Conservation (phyloP, 2,888 invertebrate species). For the Epinotia demarniana region DNA sequence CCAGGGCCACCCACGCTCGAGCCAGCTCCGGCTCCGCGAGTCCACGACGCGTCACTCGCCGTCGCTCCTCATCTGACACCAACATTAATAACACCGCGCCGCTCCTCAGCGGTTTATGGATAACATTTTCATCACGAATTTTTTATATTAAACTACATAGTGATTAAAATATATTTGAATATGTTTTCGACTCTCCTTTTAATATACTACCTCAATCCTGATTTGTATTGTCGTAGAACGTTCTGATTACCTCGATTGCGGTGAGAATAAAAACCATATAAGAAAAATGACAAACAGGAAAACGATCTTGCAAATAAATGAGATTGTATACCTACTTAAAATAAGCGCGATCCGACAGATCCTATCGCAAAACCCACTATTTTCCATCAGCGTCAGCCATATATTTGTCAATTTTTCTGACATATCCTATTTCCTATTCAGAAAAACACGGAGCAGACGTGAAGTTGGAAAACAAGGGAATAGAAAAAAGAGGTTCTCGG, state of each 20-base stretch:
- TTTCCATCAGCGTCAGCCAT: slow-evolving; percentile 77
- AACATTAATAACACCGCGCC: slow-evolving; percentile 44
- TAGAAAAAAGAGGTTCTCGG: slow-evolving; percentile 81
- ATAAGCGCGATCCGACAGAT: slow-evolving; percentile 70
- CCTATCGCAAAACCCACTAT: slow-evolving; percentile 80
- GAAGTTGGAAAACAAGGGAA: slow-evolving; percentile 83
- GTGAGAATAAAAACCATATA: slow-evolving; percentile 50
- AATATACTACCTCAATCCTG: not conserved
- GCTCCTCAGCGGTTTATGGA: slow-evolving; percentile 28
- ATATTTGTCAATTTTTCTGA: slow-evolving; percentile 84
- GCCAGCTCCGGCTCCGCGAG: slow-evolving; percentile 41
- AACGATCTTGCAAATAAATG: slow-evolving; percentile 71
- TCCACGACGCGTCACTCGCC: slow-evolving; percentile 46
- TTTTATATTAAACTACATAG: not conserved
- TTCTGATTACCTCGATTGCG: slow-evolving; percentile 32
- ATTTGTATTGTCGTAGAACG: slow-evolving; percentile 22
- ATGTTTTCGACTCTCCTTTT: not conserved
- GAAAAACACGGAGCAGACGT: slow-evolving; percentile 82
- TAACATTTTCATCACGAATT: slow-evolving; percentile 37
- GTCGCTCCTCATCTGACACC: slow-evolving; percentile 45
- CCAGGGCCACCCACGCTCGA: slow-evolving; percentile 58
- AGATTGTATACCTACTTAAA: slow-evolving; percentile 59
- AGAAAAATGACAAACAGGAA: slow-evolving; percentile 67
- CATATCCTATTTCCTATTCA: slow-evolving; percentile 83
- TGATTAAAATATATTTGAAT: not conserved